A percentile compares a stretch with the other conserved stretches of the same genome.
Conservation (phyloP, 2,888 invertebrate genomes). For the Entomobrya multifasciata region DNA sequence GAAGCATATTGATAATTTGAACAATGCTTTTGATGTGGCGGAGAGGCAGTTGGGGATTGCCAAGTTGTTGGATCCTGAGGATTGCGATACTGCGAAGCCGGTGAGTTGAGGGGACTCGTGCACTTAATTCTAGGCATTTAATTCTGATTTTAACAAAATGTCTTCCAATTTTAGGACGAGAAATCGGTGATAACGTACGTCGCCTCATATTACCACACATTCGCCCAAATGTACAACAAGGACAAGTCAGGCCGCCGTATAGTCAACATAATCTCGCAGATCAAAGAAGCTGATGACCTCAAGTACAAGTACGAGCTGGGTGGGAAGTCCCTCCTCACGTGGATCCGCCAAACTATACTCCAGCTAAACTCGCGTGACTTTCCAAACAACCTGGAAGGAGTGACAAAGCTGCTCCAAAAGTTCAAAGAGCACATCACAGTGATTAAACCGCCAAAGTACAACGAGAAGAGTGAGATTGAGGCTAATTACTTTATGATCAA, state of each 20-base stretch:
- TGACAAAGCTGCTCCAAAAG: constrained; percentile 92
- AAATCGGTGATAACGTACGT: constrained; percentile 99
- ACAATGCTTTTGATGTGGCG: constrained; percentile 98
- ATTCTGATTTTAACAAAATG: background rate
- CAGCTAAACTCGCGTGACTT: constrained; percentile 92
- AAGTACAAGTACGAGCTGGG: constrained; percentile 91
- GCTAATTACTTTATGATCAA: constrained; percentile 98
- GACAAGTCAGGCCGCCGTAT: constrained; percentile 98
- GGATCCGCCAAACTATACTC: constrained; percentile 93
- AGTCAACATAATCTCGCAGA: constrained; percentile 98
- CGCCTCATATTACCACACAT: constrained; percentile 99
- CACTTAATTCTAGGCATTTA: background rate
- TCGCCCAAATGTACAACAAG: constrained; percentile 99
- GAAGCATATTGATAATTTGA: constrained; percentile 96
- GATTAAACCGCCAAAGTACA: constrained; percentile 99
- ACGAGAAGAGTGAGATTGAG: constrained; percentile 98
- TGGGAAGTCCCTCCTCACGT: constrained; percentile 87
- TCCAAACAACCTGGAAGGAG: constrained; percentile 96
- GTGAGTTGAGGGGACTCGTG: background rate
- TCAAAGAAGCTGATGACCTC: constrained; percentile 96
- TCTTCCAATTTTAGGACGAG: constrained; percentile 93
- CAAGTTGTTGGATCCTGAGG: constrained; percentile 95
- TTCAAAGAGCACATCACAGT: constrained; percentile 98
- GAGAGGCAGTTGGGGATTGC: constrained; percentile 96
- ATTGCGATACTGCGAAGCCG: constrained; percentile 79